These are phyloP conservation scores for Acheta domesticus DNA, from an alignment of 2,888 invertebrate species.

Conservation along the genomic window DNA sequence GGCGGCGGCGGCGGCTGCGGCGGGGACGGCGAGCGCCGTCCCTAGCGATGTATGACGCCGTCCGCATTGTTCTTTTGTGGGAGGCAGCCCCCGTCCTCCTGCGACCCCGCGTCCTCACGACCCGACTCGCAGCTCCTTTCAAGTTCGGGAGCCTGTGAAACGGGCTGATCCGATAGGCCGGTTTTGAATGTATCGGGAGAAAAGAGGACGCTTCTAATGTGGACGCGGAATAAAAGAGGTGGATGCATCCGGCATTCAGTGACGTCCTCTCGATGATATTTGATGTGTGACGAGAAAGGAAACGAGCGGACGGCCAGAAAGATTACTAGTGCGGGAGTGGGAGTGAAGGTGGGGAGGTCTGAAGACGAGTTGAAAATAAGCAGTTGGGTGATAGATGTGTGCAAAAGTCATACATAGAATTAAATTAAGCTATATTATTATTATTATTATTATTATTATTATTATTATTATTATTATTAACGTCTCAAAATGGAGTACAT, in stretches of 20 bases:
- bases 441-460: too few relatives aligned
- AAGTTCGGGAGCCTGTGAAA: neutral
- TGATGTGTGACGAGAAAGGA: slow-evolving; percentile 7
- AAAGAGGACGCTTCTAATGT: neutral
- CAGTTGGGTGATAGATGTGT: neutral
- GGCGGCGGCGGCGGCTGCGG: too few relatives aligned
- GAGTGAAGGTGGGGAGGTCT: neutral
- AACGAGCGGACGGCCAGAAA: neutral
- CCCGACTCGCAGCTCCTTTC: neutral
- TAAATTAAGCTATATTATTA: too few relatives aligned
- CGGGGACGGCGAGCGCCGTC: too few relatives aligned
- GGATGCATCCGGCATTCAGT: neutral
- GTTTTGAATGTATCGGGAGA: neutral
- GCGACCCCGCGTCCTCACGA: neutral
- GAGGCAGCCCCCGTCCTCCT: too few relatives aligned
- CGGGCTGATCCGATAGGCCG: slow-evolving; percentile 1
- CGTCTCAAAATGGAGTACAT: too few relatives aligned
- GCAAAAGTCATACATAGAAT: too few relatives aligned
- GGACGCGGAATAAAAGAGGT: neutral
- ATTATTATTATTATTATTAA: too few relatives aligned
- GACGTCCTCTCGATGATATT: neutral
- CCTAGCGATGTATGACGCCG: neutral
- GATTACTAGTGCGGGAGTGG: neutral
- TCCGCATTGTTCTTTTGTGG: neutral
- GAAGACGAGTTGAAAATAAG: neutral